phyloP scores from a whole-genome alignment of 2,113 vertebrate genomes.

The Pomatorhinus ruficollis region DNA sequence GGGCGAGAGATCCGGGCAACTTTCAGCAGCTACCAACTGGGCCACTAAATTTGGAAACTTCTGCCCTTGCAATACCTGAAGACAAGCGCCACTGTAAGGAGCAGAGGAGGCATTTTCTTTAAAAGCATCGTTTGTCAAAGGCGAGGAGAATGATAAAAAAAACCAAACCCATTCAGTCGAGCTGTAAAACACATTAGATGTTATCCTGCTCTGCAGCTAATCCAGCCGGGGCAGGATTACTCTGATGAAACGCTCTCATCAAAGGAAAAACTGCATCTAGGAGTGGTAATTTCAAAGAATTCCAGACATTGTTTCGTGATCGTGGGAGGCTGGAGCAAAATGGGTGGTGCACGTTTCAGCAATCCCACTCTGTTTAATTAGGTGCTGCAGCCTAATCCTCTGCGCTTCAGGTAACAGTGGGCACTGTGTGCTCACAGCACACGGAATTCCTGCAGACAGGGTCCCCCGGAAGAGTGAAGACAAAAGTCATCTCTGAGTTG shows the following conservation, averaged over 20 bases:
- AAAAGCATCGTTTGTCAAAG: neutral
- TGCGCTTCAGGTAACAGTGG: neutral
- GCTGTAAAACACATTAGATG: neutral
- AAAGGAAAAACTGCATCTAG: constrained; percentile 36
- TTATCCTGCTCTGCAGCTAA: constrained; percentile 20
- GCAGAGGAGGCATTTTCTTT: neutral
- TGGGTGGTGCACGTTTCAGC: constrained; percentile 38
- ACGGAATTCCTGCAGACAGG: neutral
- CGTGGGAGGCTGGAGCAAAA: constrained; percentile 50
- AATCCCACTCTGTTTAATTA: constrained; percentile 25
- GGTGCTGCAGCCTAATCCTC: constrained; percentile 5
- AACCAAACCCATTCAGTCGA: neutral
- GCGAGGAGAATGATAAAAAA: neutral
- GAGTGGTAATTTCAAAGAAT: constrained; percentile 65
- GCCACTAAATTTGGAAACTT: neutral
- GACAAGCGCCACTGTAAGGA: neutral
- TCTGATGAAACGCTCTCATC: constrained; percentile 41
- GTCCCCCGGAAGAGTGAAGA: neutral
- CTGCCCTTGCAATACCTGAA: neutral
- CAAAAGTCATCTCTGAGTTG: neutral
- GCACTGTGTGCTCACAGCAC: neutral
- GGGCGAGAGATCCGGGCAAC: neutral
- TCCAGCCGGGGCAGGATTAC: constrained; percentile 29
- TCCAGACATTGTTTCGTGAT: constrained; percentile 44
- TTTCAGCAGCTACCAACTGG: accelerated